phyloP scores from a whole-genome alignment of 2,888 invertebrate genomes.

The Dryomyza anilis region DNA sequence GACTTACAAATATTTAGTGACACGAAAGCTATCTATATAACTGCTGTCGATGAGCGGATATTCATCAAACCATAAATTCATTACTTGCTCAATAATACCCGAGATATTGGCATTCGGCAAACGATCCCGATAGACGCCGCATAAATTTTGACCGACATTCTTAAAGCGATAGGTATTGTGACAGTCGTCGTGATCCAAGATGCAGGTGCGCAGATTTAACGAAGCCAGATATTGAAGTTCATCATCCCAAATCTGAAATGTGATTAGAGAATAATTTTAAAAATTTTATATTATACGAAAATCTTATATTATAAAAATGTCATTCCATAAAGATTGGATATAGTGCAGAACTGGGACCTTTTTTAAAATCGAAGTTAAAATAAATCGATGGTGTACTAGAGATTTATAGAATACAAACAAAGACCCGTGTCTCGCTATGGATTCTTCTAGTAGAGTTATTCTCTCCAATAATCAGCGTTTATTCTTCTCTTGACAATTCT shows the following conservation, averaged over 20 bases:
- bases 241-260: conserved; percentile 55
- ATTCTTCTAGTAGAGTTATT: too few species aligned
- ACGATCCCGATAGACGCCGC: conserved; percentile 52
- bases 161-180: conserved; percentile 55
- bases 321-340: not conserved
- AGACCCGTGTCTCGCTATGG: too few species aligned
- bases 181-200: conserved; percentile 57
- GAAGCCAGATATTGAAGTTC: conserved; percentile 57
- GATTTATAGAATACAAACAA: too few species aligned
- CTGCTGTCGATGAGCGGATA: conserved; percentile 54
- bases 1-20: conserved; percentile 56
- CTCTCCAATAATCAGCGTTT: too few species aligned
- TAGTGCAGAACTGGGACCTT: not conserved
- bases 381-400: not conserved
- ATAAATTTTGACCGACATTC: conserved; percentile 56
- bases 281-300: not conserved
- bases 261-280: not conserved
- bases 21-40: conserved; percentile 50
- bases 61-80: conserved; percentile 58
- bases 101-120: conserved; percentile 50
- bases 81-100: conserved; percentile 51
- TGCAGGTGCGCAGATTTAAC: conserved; percentile 56
- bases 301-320: not conserved
- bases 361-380: not conserved
- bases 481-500: too few species aligned